Evolutionary conservation across 2,888 invertebrate species (phyloP).

Genomic region (Xestia sexstrigata): DNA sequence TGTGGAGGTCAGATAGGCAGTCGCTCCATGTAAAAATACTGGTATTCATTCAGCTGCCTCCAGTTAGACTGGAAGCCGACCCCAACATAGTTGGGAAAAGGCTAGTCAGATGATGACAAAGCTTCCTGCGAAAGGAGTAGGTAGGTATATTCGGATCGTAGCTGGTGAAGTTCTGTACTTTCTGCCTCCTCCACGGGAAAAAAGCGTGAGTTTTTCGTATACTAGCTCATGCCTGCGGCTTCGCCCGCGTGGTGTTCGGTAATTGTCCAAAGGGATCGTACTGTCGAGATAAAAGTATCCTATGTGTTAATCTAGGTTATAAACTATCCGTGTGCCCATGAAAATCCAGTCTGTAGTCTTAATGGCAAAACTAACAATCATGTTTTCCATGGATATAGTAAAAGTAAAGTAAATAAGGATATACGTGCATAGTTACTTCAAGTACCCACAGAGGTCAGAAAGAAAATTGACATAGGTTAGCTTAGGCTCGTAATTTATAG

Average conservation of each 20-base stretch:
- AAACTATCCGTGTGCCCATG: too few relatives aligned
- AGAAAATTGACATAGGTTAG: conserved; percentile 61
- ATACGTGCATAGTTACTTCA: neutral
- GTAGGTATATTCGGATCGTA: neutral
- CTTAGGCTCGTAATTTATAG: conserved; percentile 74
- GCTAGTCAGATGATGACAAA: neutral
- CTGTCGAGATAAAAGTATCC: too few relatives aligned
- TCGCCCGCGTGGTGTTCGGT: too few relatives aligned
- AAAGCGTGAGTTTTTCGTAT: neutral
- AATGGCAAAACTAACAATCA: neutral
- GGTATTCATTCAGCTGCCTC: neutral
- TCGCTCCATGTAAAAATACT: neutral
- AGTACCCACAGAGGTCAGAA: conserved; percentile 41
- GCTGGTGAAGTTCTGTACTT: neutral
- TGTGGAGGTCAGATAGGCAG: neutral
- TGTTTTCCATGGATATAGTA: neutral
- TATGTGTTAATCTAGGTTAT: too few relatives aligned
- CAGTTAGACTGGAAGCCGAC: neutral
- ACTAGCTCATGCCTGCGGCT: too few relatives aligned
- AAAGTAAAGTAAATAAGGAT: neutral
- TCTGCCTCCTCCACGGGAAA: neutral
- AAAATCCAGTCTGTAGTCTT: neutral
- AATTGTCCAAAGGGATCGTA: too few relatives aligned
- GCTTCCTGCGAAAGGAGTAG: neutral
- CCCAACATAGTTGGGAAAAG: neutral